Conservation (phyloP, 2,113 vertebrate genomes). For the Coryphaenoides rupestris region DNA sequence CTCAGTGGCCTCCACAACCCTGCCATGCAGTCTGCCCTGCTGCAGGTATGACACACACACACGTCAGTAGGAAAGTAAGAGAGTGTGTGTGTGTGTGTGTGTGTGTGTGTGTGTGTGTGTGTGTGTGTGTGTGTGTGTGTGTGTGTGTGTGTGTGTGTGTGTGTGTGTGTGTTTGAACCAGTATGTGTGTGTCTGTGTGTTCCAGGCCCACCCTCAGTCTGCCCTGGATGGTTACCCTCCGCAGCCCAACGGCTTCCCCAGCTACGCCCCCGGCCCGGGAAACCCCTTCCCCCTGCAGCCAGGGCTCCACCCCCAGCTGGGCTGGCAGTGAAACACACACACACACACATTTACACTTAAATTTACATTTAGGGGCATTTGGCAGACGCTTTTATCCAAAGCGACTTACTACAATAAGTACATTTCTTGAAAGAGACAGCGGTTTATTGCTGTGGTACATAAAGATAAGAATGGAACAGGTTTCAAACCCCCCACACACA, state of each 20-base stretch:
- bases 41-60: constrained; percentile 78
- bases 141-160: background rate
- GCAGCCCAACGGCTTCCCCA: constrained; percentile 87
- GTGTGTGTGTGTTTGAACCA: constrained; percentile 40
- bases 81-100: background rate
- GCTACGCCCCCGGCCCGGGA: constrained; percentile 84
- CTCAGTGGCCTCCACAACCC: constrained; percentile 87
- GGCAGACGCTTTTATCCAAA: no score
- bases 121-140: background rate
- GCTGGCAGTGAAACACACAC: constrained; percentile 83
- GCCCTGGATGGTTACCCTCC: constrained; percentile 85
- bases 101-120: no score
- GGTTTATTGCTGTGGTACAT: no score
- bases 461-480: no score
- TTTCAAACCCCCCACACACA: no score
- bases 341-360: background rate
- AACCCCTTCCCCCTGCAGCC: constrained; percentile 89
- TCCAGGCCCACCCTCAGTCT: constrained; percentile 85
- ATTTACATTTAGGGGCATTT: no score
- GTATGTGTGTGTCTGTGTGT: constrained; percentile 33
- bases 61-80: background rate
- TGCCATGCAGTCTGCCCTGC: constrained; percentile 83
- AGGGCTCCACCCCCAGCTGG: constrained; percentile 85
- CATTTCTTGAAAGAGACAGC: no score
- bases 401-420: no score